phyloP scores from a whole-genome alignment of 2,113 vertebrate genomes.

The Callopanchax toddi region DNA sequence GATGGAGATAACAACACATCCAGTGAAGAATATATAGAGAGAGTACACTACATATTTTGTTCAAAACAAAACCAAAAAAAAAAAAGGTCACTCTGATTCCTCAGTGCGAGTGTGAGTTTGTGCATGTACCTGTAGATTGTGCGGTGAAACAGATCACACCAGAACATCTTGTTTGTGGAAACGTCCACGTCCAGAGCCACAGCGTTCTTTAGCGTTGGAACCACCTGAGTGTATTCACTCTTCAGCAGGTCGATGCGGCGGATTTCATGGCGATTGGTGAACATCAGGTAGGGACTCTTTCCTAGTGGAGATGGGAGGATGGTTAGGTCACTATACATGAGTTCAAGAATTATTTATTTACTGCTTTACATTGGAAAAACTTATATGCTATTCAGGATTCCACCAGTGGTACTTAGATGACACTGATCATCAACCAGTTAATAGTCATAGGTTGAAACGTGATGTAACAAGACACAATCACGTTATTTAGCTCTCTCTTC shows the following conservation, averaged over 20 bases:
- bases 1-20: slow-evolving; percentile 43
- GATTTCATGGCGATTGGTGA: slow-evolving; percentile 97
- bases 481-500: slow-evolving; percentile 26
- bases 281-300: slow-evolving; percentile 92
- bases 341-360: slow-evolving; percentile 1
- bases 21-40: too few species aligned
- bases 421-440: too few species aligned
- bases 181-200: slow-evolving; percentile 96
- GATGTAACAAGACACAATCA: too few species aligned
- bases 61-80: background rate
- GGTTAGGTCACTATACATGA: background rate
- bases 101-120: background rate
- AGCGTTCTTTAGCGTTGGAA: slow-evolving; percentile 93
- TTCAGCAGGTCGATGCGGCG: slow-evolving; percentile 91
- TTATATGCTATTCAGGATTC: too few species aligned
- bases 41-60: too few species aligned
- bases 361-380: background rate
- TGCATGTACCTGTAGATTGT: slow-evolving; percentile 92
- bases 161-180: slow-evolving; percentile 93
- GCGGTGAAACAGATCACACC: slow-evolving; percentile 96
- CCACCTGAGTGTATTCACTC: slow-evolving; percentile 90
- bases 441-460: too few species aligned
- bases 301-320: slow-evolving; percentile 70
- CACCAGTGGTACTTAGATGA: too few species aligned
- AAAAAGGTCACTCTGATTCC: too few species aligned